Conservation (phyloP, 2,113 vertebrate species). For the Nibea albiflora region DNA sequence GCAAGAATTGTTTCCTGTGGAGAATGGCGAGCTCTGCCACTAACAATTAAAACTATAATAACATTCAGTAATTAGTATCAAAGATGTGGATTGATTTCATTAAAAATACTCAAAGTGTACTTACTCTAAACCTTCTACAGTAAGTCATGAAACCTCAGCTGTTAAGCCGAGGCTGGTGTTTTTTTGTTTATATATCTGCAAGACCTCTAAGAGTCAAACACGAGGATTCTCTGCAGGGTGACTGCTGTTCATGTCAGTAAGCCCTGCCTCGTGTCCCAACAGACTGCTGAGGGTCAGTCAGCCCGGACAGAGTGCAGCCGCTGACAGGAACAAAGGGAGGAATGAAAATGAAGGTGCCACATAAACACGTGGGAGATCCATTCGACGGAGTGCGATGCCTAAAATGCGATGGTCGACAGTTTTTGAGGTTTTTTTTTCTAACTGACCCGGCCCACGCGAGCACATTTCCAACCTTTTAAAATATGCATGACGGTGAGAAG, state of each 20-base stretch:
- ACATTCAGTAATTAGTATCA: background rate
- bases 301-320: slow-evolving; percentile 12
- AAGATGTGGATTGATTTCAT: background rate
- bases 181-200: background rate
- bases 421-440: slow-evolving; percentile 14
- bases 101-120: too few relatives aligned
- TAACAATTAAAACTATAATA: too few relatives aligned
- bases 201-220: slow-evolving; percentile 10
- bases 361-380: slow-evolving; percentile 24
- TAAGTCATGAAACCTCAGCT: too few relatives aligned
- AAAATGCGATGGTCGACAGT: slow-evolving; percentile 27
- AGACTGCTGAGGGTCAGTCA: slow-evolving; percentile 31
- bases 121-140: too few relatives aligned
- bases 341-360: slow-evolving; percentile 35
- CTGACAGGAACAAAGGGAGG: slow-evolving; percentile 9
- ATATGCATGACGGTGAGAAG: slow-evolving; percentile 14
- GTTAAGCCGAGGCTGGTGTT: background rate
- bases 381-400: slow-evolving; percentile 3
- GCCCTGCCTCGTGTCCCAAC: slow-evolving; percentile 14
- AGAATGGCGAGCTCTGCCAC: background rate
- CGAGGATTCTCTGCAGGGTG: slow-evolving; percentile 13
- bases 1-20: background rate
- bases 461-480: slow-evolving; percentile 43
- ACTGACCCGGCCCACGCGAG: slow-evolving; percentile 24
- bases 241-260: slow-evolving; percentile 21